Conservation (phyloP, 2,888 invertebrate species). For the Orthosia incerta region DNA sequence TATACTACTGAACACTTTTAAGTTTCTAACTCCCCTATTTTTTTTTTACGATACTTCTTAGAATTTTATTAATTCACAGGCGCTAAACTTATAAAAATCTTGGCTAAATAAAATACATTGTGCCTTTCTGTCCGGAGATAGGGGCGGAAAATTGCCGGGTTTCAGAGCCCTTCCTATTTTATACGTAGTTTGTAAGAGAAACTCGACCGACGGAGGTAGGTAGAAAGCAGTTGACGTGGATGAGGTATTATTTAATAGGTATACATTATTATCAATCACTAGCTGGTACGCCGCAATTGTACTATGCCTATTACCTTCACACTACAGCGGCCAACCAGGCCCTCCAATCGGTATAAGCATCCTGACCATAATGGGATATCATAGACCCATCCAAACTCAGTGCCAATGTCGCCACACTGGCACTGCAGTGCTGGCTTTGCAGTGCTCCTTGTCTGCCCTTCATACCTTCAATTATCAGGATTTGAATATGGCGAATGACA, state of each 20-base stretch:
- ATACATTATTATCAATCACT: neutral
- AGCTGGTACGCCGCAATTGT: too few relatives aligned
- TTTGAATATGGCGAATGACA: too few relatives aligned
- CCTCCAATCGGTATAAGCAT: too few relatives aligned
- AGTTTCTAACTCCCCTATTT: neutral
- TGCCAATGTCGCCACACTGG: too few relatives aligned
- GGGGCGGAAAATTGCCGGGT: constrained; percentile 56
- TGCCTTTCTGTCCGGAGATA: constrained; percentile 46
- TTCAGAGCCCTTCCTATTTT: constrained; percentile 45
- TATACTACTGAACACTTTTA: too few relatives aligned
- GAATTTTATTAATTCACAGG: neutral
- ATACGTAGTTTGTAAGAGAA: constrained; percentile 47
- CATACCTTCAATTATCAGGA: too few relatives aligned
- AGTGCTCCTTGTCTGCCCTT: too few relatives aligned
- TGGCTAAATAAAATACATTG: constrained; percentile 44
- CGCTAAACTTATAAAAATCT: constrained; percentile 47
- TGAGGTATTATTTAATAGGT: neutral
- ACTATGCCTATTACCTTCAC: too few relatives aligned
- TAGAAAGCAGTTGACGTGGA: constrained; percentile 17
- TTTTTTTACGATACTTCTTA: neutral
- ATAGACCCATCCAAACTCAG: too few relatives aligned
- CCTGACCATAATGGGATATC: too few relatives aligned
- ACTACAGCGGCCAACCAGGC: too few relatives aligned
- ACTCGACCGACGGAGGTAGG: neutral
- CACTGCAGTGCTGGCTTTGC: too few relatives aligned